Percentiles rank a stretch among this genome's conserved stretches.
These are phyloP conservation scores for Jordanella pulchra DNA, from an alignment of 2,797 vertebrate genomes.

Conservation along the genomic window DNA sequence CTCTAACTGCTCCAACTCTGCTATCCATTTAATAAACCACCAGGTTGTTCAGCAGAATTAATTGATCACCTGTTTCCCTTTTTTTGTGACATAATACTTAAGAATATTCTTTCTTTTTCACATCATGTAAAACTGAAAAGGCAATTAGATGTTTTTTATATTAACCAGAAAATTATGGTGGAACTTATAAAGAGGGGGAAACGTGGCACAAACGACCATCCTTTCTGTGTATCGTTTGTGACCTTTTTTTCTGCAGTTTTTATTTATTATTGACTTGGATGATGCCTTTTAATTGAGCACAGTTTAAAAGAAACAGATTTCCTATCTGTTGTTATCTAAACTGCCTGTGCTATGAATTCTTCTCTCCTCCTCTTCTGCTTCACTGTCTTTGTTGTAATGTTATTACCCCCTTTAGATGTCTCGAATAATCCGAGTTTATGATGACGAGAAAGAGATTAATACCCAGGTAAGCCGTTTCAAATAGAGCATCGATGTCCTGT, in stretches of 20 bases:
- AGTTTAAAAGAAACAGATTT: conserved; percentile 52
- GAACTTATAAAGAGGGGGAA: not conserved
- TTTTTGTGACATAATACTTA: not conserved
- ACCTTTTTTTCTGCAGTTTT: conserved; percentile 51
- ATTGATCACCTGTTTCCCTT: conserved; percentile 10
- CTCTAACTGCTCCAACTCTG: conserved; percentile 27
- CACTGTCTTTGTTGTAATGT: conserved; percentile 94
- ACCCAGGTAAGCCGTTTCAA: conserved; percentile 96
- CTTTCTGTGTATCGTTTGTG: not conserved
- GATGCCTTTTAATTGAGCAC: conserved; percentile 39
- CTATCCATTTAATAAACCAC: conserved; percentile 17
- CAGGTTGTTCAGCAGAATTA: conserved; percentile 18
- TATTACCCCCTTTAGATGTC: conserved; percentile 98
- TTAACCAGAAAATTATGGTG: not conserved
- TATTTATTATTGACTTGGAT: conserved; percentile 26
- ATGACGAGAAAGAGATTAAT: conserved; percentile 99
- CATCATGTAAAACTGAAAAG: conserved; percentile 6
- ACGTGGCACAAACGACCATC: not conserved
- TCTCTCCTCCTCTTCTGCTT: conserved; percentile 78
- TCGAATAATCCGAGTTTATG: conserved; percentile 99
- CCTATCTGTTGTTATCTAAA: conserved; percentile 70
- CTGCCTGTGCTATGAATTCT: conserved; percentile 83
- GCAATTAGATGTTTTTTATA: not conserved
- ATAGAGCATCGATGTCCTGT: conserved; percentile 78
- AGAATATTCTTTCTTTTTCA: not conserved